Evolutionary conservation across 2,888 invertebrate species (phyloP).

Genomic region (Drosophila cyrtoloma): DNA sequence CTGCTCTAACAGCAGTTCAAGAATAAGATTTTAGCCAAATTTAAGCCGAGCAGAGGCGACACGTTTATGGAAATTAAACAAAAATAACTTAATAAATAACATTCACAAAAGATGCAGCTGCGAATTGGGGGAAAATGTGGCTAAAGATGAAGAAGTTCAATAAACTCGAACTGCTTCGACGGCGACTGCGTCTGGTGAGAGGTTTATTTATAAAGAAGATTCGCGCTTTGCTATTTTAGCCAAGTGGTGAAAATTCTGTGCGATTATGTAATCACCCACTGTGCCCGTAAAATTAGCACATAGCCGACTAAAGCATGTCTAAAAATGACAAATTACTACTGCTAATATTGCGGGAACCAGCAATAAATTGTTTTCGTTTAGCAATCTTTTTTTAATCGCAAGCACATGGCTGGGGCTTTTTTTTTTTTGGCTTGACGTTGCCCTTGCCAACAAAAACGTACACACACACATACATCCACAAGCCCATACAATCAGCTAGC

Average conservation of each 20-base stretch:
- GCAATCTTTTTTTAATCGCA: slow-evolving; percentile 66
- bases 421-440: slow-evolving; percentile 65
- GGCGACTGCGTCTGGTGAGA: slow-evolving; percentile 44
- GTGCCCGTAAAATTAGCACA: slow-evolving; percentile 55
- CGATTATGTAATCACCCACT: slow-evolving; percentile 59
- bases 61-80: slow-evolving; percentile 53
- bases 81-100: slow-evolving; percentile 18
- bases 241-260: slow-evolving; percentile 55
- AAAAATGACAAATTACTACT: slow-evolving; percentile 15
- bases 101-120: slow-evolving; percentile 26
- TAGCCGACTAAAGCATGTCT: slow-evolving; percentile 13
- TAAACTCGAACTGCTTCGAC: slow-evolving; percentile 43
- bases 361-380: slow-evolving; percentile 26
- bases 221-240: slow-evolving; percentile 63
- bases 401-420: slow-evolving; percentile 67
- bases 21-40: slow-evolving; percentile 54
- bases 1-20: slow-evolving; percentile 65
- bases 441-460: slow-evolving; percentile 48
- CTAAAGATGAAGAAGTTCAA: slow-evolving; percentile 39
- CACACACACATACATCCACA: slow-evolving; percentile 22
- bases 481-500: background rate
- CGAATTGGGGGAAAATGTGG: background rate
- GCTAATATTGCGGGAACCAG: slow-evolving; percentile 3
- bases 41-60: slow-evolving; percentile 19
- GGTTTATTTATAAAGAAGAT: slow-evolving; percentile 64